A percentile compares a stretch with the other conserved stretches of the same genome.
Evolutionary conservation across 2,888 invertebrate species (phyloP).

Genomic region (Tachina lurida): DNA sequence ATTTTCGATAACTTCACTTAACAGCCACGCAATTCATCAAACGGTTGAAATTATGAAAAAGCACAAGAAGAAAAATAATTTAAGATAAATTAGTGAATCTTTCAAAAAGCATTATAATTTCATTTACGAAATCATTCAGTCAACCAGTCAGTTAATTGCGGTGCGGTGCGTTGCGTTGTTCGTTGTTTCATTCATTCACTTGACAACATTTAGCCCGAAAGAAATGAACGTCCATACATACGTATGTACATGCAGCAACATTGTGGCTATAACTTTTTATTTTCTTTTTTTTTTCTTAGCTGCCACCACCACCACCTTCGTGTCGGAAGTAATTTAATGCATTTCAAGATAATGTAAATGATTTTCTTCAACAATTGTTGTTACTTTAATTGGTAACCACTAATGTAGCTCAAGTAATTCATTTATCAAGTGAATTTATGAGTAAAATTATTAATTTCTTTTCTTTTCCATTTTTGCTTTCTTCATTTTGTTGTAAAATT

Average conservation of each 20-base stretch:
- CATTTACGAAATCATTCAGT: conserved; percentile 35
- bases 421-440: conserved; percentile 6
- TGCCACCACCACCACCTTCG: conserved; percentile 28
- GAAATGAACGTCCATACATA: neutral
- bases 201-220: conserved; percentile 39
- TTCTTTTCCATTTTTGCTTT: neutral
- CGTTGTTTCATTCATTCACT: conserved; percentile 20
- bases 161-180: neutral
- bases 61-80: neutral
- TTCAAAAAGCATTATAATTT: conserved; percentile 54
- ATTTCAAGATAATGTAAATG: conserved; percentile 62
- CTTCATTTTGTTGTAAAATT: neutral
- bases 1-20: conserved; percentile 58
- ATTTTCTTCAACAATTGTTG: conserved; percentile 63
- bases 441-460: neutral
- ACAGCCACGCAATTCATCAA: conserved; percentile 54
- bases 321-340: conserved; percentile 66
- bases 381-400: conserved; percentile 57
- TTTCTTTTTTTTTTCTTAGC: neutral
- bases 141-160: neutral
- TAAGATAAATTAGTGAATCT: conserved; percentile 56
- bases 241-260: neutral
- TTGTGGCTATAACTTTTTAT: neutral
- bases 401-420: conserved; percentile 48
- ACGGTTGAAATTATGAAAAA: neutral